Evolutionary conservation across 2,797 vertebrate genomes (phyloP).

Genomic region (Huso huso): DNA sequence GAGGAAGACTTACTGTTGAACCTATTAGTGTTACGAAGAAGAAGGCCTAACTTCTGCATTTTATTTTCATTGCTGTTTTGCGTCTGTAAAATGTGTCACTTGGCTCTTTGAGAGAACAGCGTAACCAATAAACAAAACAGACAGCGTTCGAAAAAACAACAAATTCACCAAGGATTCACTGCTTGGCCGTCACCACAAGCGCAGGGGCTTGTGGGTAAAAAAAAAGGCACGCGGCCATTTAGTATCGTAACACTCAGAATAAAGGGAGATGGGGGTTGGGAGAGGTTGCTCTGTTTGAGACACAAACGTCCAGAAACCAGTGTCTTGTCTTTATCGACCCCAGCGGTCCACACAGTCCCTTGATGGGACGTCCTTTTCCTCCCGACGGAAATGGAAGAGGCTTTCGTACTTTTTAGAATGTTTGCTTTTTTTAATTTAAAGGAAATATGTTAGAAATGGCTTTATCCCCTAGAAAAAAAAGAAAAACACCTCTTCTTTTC

Average conservation of each 20-base stretch:
- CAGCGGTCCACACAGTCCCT: neutral
- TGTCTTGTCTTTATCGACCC: constrained; percentile 9
- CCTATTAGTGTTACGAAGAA: constrained; percentile 1
- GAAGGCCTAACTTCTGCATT: constrained; percentile 4
- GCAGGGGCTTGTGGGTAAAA: constrained; percentile 59
- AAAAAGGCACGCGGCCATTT: constrained; percentile 74
- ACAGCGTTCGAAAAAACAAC: constrained; percentile 5
- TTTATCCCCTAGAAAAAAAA: constrained; percentile 65
- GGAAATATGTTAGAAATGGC: constrained; percentile 58
- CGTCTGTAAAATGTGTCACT: constrained; percentile 13
- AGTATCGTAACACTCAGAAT: constrained; percentile 61
- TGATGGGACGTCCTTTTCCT: neutral
- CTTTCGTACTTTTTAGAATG: neutral
- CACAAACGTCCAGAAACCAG: constrained; percentile 19
- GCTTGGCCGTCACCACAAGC: constrained; percentile 64
- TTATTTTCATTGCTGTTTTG: neutral
- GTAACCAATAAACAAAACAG: neutral
- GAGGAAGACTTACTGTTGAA: constrained; percentile 24
- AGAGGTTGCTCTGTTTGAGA: neutral
- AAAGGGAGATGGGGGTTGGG: constrained; percentile 11
- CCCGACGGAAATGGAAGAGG: constrained; percentile 3
- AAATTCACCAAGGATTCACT: constrained; percentile 64
- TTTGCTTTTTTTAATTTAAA: neutral
- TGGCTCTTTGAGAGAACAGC: too few relatives aligned
- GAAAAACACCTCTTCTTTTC: neutral